These are phyloP conservation scores for Cancer borealis DNA, from an alignment of 2,888 invertebrate species.

Conservation along the genomic window DNA sequence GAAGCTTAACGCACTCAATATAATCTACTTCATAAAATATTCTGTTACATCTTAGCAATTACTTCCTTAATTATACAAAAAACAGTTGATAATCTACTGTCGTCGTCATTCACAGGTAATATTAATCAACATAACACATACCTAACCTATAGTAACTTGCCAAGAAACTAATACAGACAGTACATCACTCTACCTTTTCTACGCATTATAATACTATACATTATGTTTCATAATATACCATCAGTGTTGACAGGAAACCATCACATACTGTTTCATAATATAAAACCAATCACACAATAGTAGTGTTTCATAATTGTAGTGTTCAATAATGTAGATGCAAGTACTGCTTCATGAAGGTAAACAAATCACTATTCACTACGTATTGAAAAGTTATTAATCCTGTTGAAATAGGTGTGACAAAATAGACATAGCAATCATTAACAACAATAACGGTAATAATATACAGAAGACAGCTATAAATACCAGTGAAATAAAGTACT, in stretches of 20 bases:
- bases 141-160: not conserved
- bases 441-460: not conserved
- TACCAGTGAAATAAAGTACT: not conserved
- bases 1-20: too few relatives aligned
- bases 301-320: not conserved
- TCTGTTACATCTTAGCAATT: too few relatives aligned
- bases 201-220: not conserved
- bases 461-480: not conserved
- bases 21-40: too few relatives aligned
- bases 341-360: not conserved
- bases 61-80: too few relatives aligned
- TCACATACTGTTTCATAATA: not conserved
- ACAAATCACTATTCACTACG: not conserved
- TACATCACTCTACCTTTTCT: not conserved
- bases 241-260: not conserved
- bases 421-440: not conserved
- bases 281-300: too few relatives aligned
- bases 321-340: not conserved
- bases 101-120: too few relatives aligned
- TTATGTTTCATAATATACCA: not conserved
- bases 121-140: not conserved
- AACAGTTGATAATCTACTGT: too few relatives aligned
- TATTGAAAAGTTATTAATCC: not conserved
- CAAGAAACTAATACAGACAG: not conserved
- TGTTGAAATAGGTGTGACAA: too few relatives aligned